Conservation (phyloP, 2,888 invertebrate species). For the Pollenia angustigena region DNA sequence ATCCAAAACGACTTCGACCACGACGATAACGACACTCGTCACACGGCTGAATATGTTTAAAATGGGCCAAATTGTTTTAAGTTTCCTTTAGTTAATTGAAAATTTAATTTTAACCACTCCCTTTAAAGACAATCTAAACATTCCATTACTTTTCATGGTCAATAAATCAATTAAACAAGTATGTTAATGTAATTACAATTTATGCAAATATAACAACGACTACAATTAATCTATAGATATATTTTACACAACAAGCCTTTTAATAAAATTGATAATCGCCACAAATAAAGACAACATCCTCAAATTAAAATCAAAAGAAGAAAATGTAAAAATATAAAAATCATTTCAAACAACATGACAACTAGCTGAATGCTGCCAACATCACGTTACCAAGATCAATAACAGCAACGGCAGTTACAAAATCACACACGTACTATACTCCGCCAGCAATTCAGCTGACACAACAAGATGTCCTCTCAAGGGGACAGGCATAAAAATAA, state of each 20-base stretch:
- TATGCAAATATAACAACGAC: conserved; percentile 37
- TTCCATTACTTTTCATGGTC: background rate
- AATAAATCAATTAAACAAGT: conserved; percentile 41
- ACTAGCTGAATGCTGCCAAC: conserved; percentile 51
- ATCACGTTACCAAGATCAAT: conserved; percentile 52
- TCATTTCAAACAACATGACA: conserved; percentile 35
- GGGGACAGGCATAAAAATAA: conserved; percentile 1
- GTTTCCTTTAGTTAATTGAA: no score
- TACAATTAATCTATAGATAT: conserved; percentile 50
- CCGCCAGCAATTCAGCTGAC: background rate
- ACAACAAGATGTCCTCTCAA: conserved; percentile 44
- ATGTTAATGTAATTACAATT: conserved; percentile 48
- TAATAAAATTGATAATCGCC: conserved; percentile 62
- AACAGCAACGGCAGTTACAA: conserved; percentile 25
- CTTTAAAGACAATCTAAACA: background rate
- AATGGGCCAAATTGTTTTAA: no score
- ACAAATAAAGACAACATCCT: conserved; percentile 61
- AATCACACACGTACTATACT: conserved; percentile 26
- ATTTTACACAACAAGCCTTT: conserved; percentile 50
- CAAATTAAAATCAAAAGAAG: conserved; percentile 36
- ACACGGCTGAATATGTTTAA: no score
- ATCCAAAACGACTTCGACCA: no score
- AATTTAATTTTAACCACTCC: no score
- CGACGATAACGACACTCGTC: no score
- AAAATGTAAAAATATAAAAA: background rate